phyloP scores from a whole-genome alignment of 2,888 invertebrate genomes.

The Luperina testacea region DNA sequence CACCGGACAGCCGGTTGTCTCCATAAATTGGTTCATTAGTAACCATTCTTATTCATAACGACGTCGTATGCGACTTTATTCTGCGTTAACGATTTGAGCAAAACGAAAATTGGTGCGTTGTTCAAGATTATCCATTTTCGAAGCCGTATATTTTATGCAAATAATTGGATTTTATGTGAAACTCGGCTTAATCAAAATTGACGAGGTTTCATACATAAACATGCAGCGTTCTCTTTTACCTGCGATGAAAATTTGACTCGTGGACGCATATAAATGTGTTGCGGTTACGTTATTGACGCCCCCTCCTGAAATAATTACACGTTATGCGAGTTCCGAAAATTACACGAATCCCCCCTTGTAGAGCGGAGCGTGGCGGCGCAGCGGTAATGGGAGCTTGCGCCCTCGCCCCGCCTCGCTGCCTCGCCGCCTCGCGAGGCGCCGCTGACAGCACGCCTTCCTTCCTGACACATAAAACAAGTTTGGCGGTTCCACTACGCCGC shows the following conservation, averaged over 20 bases:
- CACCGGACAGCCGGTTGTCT: conserved; percentile 77
- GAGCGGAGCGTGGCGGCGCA: conserved; percentile 70
- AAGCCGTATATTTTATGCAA: conserved; percentile 60
- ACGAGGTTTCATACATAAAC: conserved; percentile 63
- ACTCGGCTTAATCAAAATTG: conserved; percentile 58
- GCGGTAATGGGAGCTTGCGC: conserved; percentile 86
- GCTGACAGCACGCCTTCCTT: conserved; percentile 75
- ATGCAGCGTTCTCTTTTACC: conserved; percentile 55
- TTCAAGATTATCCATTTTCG: conserved; percentile 49
- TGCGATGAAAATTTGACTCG: conserved; percentile 69
- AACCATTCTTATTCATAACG: conserved; percentile 76
- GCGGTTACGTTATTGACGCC: conserved; percentile 86
- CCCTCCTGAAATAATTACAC: conserved; percentile 87
- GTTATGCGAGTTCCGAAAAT: conserved; percentile 87
- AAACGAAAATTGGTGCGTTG: conserved; percentile 49
- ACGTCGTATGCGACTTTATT: conserved; percentile 66
- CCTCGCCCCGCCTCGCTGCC: conserved; percentile 76
- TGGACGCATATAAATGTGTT: conserved; percentile 80
- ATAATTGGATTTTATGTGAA: conserved; percentile 57
- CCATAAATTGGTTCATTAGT: conserved; percentile 83
- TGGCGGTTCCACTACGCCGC: conserved; percentile 62
- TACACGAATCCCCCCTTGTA: conserved; percentile 81
- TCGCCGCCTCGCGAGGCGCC: conserved; percentile 70
- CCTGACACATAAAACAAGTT: conserved; percentile 74
- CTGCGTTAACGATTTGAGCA: conserved; percentile 56